Base-by-base conservation (phyloP, 2,113 vertebrate genomes). In the Phalacrocorax aristotelis region DNA sequence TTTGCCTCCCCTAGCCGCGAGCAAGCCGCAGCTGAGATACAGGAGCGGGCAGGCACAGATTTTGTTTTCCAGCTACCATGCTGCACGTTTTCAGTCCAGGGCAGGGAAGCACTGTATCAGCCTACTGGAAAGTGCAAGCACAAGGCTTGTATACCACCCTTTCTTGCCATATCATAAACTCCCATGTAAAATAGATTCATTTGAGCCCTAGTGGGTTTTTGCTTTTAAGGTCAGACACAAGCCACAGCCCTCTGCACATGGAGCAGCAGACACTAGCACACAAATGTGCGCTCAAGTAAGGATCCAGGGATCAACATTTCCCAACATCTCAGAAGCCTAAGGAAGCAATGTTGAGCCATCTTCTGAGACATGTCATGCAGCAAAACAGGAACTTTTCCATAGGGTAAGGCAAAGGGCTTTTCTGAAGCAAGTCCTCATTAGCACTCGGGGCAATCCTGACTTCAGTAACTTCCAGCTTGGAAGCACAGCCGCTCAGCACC, bases 61-160 rank as follows among this genome's bases (percentile, higher is more conserved):
- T 49, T 14, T 70, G 34, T 23, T 21, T 29, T 1, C 62, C 34
- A 57, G 17, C 11, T 5, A 38, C 29, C 6, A 25, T 22, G 51
- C 51, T 19, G 32, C 34, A 12, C 0, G 0, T 25, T 55, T 20
- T 10, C 69, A 79, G 13, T 0, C 30, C 58, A 55, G 51, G 70
- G 77, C 51, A 81, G 52, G 69, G 60, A 25, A 83, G 25, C 14
- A 16, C 8, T 11, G 8, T 2, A 48, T 9, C 49, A 38, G 38
- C 34, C 62, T 38, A 49, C 15, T 1, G 5, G 16, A 22, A 70
- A 48, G 26, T 2, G 6, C 13, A 7, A n/a, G 42, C 69, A 65
- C 2, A 0, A 55, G 27, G 21, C 22, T 15, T 9, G 13, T 2
- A 40, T 6, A 15, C 23, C 10, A 52, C 70, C 21, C 36, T 25